phyloP scores from a whole-genome alignment of 2,888 invertebrate species.

The Agrenia bidenticulata region DNA sequence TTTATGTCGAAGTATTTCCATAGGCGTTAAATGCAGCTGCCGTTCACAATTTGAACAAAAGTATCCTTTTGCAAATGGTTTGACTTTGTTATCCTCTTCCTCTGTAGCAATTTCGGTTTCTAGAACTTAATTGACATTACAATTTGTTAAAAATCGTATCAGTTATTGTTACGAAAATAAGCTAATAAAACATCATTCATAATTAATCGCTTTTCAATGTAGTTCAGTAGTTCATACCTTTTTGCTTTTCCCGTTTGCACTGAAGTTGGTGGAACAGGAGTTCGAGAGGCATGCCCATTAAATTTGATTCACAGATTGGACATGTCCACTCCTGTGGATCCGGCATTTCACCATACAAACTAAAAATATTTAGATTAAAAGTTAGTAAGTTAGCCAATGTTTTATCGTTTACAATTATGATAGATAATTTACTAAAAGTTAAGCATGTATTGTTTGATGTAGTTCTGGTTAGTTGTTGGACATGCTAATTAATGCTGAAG shows the following conservation, averaged over 20 bases:
- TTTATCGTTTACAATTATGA: no score
- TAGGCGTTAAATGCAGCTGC: conserved; percentile 70
- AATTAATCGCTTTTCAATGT: no score
- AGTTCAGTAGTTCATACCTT: conserved; percentile 38
- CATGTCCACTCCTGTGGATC: conserved; percentile 71
- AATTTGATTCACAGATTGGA: conserved; percentile 66
- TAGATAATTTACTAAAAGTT: no score
- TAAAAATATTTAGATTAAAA: conserved; percentile 31
- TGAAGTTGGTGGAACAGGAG: conserved; percentile 71
- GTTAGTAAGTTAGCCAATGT: no score
- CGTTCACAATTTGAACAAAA: conserved; percentile 72
- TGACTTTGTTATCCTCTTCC: conserved; percentile 55
- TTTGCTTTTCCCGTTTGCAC: conserved; percentile 55
- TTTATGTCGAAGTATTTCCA: conserved; percentile 83
- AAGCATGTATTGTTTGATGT: no score
- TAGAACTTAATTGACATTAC: conserved; percentile 15
- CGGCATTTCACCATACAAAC: conserved; percentile 60
- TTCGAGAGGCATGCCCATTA: conserved; percentile 68
- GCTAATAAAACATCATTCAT: no score
- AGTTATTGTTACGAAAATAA: no score
- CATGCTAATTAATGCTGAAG: not conserved
- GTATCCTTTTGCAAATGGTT: conserved; percentile 66
- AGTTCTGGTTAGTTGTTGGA: not conserved
- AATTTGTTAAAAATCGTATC: no score
- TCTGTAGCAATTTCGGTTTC: conserved; percentile 47